phyloP scores from a whole-genome alignment of 2,888 invertebrate genomes.

The Andrena minutula region DNA sequence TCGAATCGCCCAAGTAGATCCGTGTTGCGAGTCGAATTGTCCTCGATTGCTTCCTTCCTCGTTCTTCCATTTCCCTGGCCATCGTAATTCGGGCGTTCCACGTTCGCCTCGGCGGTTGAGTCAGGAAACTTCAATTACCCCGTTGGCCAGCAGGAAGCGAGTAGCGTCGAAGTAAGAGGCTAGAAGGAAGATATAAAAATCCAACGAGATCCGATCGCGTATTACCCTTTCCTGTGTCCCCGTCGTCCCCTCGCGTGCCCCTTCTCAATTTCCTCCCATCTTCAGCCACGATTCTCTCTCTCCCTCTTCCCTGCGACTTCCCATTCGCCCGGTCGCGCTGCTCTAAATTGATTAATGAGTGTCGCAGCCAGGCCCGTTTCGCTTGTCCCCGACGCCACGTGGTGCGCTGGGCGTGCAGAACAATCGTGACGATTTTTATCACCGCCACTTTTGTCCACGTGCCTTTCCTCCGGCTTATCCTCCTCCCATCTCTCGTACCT shows the following conservation, averaged over 20 bases:
- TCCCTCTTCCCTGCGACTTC: background rate
- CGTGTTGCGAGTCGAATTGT: background rate
- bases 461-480: conserved; percentile 42
- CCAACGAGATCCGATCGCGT: conserved; percentile 46
- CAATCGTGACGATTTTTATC: conserved; percentile 56
- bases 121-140: conserved; percentile 57
- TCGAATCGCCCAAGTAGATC: background rate
- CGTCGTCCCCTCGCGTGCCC: conserved; percentile 8
- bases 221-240: conserved; percentile 48
- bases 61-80: background rate
- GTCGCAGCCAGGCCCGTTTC: conserved; percentile 32
- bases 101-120: conserved; percentile 9
- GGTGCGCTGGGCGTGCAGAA: conserved; percentile 20
- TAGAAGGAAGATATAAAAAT: conserved; percentile 55
- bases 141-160: conserved; percentile 39
- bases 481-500: conserved; percentile 1
- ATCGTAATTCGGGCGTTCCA: background rate
- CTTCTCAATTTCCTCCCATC: conserved; percentile 26
- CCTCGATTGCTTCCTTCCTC: background rate
- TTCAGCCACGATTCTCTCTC: background rate
- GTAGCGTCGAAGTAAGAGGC: conserved; percentile 39
- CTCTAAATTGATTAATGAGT: conserved; percentile 59
- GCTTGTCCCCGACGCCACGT: conserved; percentile 30
- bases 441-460: conserved; percentile 37
- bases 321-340: conserved; percentile 1